phyloP scores from a whole-genome alignment of 2,888 invertebrate genomes.

The Acronicta alni region DNA sequence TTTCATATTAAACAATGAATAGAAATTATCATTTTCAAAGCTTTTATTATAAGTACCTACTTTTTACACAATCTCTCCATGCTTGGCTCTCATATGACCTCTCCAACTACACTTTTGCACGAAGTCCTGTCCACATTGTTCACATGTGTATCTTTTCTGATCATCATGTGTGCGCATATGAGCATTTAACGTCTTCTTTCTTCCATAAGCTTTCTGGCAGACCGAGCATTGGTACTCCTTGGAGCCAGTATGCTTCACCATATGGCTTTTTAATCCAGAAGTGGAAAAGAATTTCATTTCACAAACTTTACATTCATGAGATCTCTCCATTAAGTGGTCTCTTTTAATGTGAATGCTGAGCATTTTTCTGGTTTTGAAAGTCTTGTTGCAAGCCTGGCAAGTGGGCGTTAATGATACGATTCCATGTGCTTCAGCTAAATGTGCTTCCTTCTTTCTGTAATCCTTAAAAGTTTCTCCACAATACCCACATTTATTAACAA shows the following conservation, averaged over 20 bases:
- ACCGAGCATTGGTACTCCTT: slow-evolving; percentile 74
- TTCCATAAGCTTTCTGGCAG: slow-evolving; percentile 69
- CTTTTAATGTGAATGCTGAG: slow-evolving; percentile 60
- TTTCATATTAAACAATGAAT: too few species aligned
- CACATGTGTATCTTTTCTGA: slow-evolving; percentile 53
- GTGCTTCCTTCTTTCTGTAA: slow-evolving; percentile 58
- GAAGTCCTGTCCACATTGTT: slow-evolving; percentile 51
- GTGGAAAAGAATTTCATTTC: slow-evolving; percentile 57
- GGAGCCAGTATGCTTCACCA: slow-evolving; percentile 77
- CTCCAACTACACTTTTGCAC: slow-evolving; percentile 67
- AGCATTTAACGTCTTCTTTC: slow-evolving; percentile 71
- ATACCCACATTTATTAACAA: slow-evolving; percentile 60
- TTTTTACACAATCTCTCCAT: slow-evolving; percentile 28
- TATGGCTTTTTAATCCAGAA: slow-evolving; percentile 72
- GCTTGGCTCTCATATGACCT: slow-evolving; percentile 59
- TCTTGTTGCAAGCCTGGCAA: slow-evolving; percentile 65
- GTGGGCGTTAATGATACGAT: slow-evolving; percentile 42
- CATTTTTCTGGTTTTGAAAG: slow-evolving; percentile 54
- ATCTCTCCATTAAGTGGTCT: slow-evolving; percentile 60
- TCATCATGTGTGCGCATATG: slow-evolving; percentile 68
- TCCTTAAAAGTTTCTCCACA: slow-evolving; percentile 67
- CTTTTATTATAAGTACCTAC: neutral
- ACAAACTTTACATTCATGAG: slow-evolving; percentile 54
- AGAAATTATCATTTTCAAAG: too few species aligned
- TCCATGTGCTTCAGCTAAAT: slow-evolving; percentile 59